Evolutionary conservation across 2,888 invertebrate genomes (phyloP).

Genomic region (Synergus laeviventris): DNA sequence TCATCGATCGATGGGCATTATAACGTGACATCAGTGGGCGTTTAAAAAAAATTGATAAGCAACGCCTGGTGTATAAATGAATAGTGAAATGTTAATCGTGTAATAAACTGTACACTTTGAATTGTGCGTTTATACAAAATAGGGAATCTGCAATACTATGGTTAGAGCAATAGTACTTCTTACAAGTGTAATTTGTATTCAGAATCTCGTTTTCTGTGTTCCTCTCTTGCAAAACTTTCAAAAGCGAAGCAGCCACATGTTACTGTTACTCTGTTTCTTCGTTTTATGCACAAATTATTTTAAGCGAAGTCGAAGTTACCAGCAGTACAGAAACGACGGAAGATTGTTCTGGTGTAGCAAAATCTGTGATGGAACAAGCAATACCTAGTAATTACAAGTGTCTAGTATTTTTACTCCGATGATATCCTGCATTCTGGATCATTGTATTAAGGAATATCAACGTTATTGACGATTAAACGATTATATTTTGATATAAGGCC

Average conservation of each 20-base stretch:
- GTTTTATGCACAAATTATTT: constrained; percentile 18
- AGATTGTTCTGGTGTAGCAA: background rate
- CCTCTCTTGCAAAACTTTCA: background rate
- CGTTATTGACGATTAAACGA: constrained; percentile 31
- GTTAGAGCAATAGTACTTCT: constrained; percentile 35
- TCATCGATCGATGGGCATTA: constrained; percentile 43
- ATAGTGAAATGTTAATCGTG: background rate
- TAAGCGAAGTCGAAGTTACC: constrained; percentile 20
- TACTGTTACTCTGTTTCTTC: constrained; percentile 10
- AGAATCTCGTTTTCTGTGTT: background rate
- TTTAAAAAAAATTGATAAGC: constrained; percentile 8
- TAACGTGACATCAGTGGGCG: constrained; percentile 14
- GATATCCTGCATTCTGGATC: constrained; percentile 12
- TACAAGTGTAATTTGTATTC: constrained; percentile 27
- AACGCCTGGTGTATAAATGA: background rate
- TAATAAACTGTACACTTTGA: constrained; percentile 13
- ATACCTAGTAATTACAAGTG: constrained; percentile 17
- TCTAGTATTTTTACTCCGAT: constrained; percentile 16
- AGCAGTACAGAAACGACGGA: background rate
- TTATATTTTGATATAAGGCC: constrained; percentile 33
- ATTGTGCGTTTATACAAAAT: constrained; percentile 15
- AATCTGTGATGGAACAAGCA: constrained; percentile 23
- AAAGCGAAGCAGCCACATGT: background rate
- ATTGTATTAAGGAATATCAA: constrained; percentile 17
- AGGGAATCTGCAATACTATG: constrained; percentile 27